These are phyloP conservation scores for silkworm (Bombyx mori) DNA, from an alignment of 1,140 invertebrate species.

Conservation along the genomic window ASM3026992v2 NC_085119.1:16411001-16411500, in stretches of 20 bases:
- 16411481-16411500: no score
- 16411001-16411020: no score
- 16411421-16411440: slow-evolving; percentile 43
- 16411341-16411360: slow-evolving; percentile 37
- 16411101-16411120: background rate
- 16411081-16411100: background rate
- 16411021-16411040: no score
- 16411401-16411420: slow-evolving; percentile 46
- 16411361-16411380: slow-evolving; percentile 62
- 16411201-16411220: slow-evolving; percentile 63
- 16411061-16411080: background rate
- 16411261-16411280: slow-evolving; percentile 10
- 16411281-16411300: no score
- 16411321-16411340: slow-evolving; percentile 23
- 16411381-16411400: slow-evolving; percentile 50
- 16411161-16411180: slow-evolving; percentile 44
- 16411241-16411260: slow-evolving; percentile 16
- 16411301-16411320: slow-evolving; percentile 5
- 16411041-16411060: no score
- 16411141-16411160: slow-evolving; percentile 37
- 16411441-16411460: no score
- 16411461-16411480: no score
- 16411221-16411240: slow-evolving; percentile 35
- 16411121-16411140: background rate
- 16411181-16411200: slow-evolving; percentile 51